Conservation (phyloP, 2,888 invertebrate species). For the Drosophila multiciliata region DNA sequence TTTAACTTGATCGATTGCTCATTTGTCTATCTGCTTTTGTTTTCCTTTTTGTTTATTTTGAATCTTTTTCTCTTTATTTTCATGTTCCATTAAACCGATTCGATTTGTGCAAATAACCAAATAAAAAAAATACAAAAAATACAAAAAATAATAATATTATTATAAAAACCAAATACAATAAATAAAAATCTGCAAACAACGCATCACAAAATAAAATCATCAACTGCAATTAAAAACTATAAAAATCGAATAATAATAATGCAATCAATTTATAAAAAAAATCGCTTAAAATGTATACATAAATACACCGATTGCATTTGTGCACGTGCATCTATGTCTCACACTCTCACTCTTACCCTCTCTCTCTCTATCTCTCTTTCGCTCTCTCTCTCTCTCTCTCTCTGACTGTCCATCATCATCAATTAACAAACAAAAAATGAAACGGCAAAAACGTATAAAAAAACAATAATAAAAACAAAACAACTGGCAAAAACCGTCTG, state of each 20-base stretch:
- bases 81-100: constrained; percentile 83
- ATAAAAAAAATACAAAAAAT: constrained; percentile 37
- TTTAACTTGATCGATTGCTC: constrained; percentile 57
- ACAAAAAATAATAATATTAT: constrained; percentile 39
- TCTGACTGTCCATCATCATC: constrained; percentile 28
- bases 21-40: constrained; percentile 78
- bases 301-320: constrained; percentile 78
- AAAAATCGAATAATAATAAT: constrained; percentile 47
- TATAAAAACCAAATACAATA: constrained; percentile 31
- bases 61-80: constrained; percentile 82
- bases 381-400: not conserved
- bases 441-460: constrained; percentile 29
- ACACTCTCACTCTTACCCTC: not conserved
- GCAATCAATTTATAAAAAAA: constrained; percentile 33
- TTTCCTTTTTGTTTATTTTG: constrained; percentile 82
- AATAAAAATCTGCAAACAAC: constrained; percentile 42
- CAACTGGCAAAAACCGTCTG: constrained; percentile 28
- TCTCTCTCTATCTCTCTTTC: not conserved
- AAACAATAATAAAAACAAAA: constrained; percentile 7
- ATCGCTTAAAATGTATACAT: constrained; percentile 75
- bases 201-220: constrained; percentile 53
- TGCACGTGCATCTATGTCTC: constrained; percentile 71
- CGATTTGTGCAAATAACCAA: constrained; percentile 75
- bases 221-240: constrained; percentile 48
- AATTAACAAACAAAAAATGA: constrained; percentile 48